These are phyloP conservation scores for Sebastes minor DNA, from an alignment of 2,797 vertebrate species.

Conservation along the genomic window DNA sequence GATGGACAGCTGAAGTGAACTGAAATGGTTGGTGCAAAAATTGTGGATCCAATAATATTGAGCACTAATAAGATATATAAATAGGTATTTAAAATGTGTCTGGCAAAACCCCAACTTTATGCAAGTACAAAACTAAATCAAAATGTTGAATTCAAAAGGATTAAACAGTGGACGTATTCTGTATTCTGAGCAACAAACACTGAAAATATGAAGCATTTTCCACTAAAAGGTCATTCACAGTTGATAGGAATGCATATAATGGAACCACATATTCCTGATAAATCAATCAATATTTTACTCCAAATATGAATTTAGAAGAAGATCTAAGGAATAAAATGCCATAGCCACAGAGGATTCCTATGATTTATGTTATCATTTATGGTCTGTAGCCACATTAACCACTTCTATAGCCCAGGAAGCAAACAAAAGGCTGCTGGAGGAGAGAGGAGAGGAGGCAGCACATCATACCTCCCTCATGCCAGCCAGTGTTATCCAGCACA, in stretches of 20 bases:
- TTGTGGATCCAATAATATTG: not conserved
- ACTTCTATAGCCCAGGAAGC: not conserved
- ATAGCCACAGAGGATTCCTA: not conserved
- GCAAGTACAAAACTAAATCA: not conserved
- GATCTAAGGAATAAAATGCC: not conserved
- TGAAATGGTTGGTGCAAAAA: not conserved
- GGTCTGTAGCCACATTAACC: not conserved
- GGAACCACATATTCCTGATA: not conserved
- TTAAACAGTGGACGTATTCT: no score
- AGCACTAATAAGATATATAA: not conserved
- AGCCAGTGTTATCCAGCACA: conserved; percentile 25
- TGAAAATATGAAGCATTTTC: not conserved
- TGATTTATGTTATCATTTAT: not conserved
- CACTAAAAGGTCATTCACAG: not conserved
- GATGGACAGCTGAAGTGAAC: conserved; percentile 35
- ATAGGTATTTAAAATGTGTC: not conserved
- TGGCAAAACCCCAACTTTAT: not conserved
- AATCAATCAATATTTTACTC: not conserved
- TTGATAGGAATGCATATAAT: not conserved
- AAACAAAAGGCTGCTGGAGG: conserved; percentile 33
- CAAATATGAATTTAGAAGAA: not conserved
- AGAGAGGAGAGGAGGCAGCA: conserved; percentile 7
- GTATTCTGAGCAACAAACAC: not conserved
- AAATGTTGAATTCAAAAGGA: not conserved
- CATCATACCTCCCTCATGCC: conserved; percentile 12